These are phyloP conservation scores for Herminia tarsipennalis DNA, from an alignment of 2,888 invertebrate species.

Conservation along the genomic window DNA sequence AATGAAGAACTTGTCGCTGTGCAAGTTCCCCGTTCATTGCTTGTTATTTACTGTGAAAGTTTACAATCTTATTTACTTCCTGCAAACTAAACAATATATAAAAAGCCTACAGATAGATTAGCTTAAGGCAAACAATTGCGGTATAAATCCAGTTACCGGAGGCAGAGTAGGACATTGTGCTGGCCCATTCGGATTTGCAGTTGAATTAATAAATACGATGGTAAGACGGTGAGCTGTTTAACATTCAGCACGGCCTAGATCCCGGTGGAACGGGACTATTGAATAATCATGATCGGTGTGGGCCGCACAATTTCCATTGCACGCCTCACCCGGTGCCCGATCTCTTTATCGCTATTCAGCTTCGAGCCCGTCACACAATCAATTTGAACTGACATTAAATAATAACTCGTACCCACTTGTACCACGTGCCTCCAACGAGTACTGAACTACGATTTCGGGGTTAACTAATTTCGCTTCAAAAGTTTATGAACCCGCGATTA, in stretches of 20 bases:
- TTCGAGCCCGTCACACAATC: constrained; percentile 25
- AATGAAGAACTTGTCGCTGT: constrained; percentile 23
- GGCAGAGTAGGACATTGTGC: constrained; percentile 17
- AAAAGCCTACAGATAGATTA: constrained; percentile 12
- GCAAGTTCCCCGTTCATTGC: constrained; percentile 29
- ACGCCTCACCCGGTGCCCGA: constrained; percentile 42
- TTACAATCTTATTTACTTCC: constrained; percentile 31
- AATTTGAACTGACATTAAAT: constrained; percentile 21
- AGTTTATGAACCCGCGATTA: constrained; percentile 7
- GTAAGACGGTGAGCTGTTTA: constrained; percentile 65
- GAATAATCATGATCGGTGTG: constrained; percentile 80
- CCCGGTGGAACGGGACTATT: constrained; percentile 68
- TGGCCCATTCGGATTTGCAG: constrained; percentile 35
- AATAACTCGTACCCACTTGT: constrained; percentile 15
- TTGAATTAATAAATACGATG: constrained; percentile 44
- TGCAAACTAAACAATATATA: constrained; percentile 21
- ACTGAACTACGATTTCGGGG: not conserved
- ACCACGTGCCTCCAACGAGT: constrained; percentile 3
- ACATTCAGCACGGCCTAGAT: constrained; percentile 71
- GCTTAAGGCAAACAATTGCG: constrained; percentile 12
- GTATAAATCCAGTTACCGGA: constrained; percentile 16
- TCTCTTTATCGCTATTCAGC: constrained; percentile 50
- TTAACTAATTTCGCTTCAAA: constrained; percentile 5
- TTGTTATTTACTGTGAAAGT: constrained; percentile 27
- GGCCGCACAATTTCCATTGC: constrained; percentile 63